These are phyloP conservation scores for Furnarius figulus DNA, from an alignment of 2,113 vertebrate species.

Conservation along the genomic window DNA sequence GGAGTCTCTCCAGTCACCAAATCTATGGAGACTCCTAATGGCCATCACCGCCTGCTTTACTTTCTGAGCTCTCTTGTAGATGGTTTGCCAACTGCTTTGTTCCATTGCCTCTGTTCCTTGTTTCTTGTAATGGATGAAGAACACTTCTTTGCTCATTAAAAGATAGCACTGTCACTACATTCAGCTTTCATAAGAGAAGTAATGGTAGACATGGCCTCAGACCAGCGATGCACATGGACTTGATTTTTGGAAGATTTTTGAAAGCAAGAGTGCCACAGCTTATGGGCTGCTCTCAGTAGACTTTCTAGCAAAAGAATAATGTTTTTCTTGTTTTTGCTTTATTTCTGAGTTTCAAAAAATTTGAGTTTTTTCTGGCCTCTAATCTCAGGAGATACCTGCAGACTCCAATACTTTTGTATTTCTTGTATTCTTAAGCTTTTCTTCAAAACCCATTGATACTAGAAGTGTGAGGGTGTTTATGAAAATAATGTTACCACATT, in stretches of 20 bases:
- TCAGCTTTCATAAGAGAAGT: background rate
- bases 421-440: background rate
- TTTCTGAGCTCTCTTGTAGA: background rate
- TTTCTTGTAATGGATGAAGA: background rate
- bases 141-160: background rate
- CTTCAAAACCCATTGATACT: background rate
- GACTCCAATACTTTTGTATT: background rate
- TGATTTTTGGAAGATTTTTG: background rate
- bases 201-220: background rate
- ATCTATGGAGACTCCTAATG: background rate
- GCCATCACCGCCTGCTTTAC: background rate
- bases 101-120: background rate
- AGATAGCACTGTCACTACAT: background rate
- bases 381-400: background rate
- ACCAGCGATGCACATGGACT: background rate
- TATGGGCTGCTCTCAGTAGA: background rate
- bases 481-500: background rate
- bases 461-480: background rate
- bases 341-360: background rate
- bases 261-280: background rate
- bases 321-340: background rate
- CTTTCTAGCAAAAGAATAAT: background rate
- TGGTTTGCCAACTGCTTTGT: background rate
- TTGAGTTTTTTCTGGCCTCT: background rate
- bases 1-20: background rate